Percentiles rank a stretch among this genome's conserved stretches.
Conservation (phyloP, 2,797 vertebrate genomes). For the Sebastolobus alascanus region DNA sequence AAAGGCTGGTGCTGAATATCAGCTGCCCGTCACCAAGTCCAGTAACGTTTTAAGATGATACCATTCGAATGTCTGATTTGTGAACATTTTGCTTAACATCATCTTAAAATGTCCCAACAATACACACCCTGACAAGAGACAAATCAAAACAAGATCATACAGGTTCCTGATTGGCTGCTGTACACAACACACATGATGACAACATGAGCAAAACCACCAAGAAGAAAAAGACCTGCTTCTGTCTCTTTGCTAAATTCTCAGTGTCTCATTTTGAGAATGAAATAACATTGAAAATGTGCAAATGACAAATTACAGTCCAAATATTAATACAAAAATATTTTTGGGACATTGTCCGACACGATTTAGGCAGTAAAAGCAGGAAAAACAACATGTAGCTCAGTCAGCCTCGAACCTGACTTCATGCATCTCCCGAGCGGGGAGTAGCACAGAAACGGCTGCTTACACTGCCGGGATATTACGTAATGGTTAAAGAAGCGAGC, state of each 20-base stretch:
- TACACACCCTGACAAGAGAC: not conserved
- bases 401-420: slow-evolving; percentile 27
- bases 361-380: not conserved
- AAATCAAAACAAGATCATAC: not conserved
- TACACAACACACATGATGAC: not conserved
- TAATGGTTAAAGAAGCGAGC: slow-evolving; percentile 47
- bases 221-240: not conserved
- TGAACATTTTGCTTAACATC: not conserved
- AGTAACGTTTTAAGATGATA: not conserved
- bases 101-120: not conserved
- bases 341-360: not conserved
- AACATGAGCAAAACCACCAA: not conserved
- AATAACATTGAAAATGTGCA: not conserved
- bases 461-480: slow-evolving; percentile 51
- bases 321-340: not conserved
- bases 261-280: not conserved
- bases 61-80: not conserved
- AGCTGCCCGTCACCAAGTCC: not conserved
- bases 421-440: slow-evolving; percentile 25
- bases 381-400: not conserved
- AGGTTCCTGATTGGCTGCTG: not conserved
- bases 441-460: slow-evolving; percentile 6
- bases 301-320: not conserved
- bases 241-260: not conserved
- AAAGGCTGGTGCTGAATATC: not conserved